phyloP scores from a whole-genome alignment of 2,113 vertebrate species.

The Vimba vimba region DNA sequence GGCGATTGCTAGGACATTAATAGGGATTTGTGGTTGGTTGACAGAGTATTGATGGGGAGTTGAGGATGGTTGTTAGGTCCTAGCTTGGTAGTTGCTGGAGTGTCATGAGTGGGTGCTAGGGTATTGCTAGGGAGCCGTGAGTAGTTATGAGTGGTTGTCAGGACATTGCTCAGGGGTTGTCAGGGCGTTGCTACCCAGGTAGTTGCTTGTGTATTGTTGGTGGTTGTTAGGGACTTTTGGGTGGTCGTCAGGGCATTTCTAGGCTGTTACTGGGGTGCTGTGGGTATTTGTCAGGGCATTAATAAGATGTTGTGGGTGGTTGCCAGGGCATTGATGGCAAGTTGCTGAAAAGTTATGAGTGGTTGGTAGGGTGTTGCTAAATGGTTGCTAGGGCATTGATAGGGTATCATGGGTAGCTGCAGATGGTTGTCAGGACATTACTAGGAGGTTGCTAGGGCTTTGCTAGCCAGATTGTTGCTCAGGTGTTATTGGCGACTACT shows the following conservation, averaged over 20 bases:
- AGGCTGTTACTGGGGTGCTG: background rate
- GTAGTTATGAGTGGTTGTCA: background rate
- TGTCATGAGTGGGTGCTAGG: background rate
- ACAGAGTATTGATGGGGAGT: background rate
- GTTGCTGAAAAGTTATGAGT: background rate
- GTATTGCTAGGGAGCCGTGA: too few relatives aligned
- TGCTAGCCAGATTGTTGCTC: background rate
- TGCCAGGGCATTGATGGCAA: background rate
- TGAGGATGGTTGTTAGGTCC: background rate
- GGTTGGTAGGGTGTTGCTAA: background rate
- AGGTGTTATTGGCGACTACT: background rate
- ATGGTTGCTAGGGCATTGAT: background rate
- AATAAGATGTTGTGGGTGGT: background rate
- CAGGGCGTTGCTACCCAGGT: background rate
- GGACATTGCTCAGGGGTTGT: background rate
- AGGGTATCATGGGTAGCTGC: background rate
- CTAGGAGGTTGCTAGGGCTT: background rate
- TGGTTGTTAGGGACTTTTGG: too few relatives aligned
- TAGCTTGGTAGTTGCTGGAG: background rate
- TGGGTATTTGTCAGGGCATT: background rate
- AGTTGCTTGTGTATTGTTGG: background rate
- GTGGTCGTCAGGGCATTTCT: background rate
- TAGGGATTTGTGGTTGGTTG: background rate
- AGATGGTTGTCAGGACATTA: background rate
- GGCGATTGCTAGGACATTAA: background rate